These are phyloP conservation scores for Urocitellus parryii DNA, from an alignment of 2,113 vertebrate genomes.

Conservation along the genomic window DNA sequence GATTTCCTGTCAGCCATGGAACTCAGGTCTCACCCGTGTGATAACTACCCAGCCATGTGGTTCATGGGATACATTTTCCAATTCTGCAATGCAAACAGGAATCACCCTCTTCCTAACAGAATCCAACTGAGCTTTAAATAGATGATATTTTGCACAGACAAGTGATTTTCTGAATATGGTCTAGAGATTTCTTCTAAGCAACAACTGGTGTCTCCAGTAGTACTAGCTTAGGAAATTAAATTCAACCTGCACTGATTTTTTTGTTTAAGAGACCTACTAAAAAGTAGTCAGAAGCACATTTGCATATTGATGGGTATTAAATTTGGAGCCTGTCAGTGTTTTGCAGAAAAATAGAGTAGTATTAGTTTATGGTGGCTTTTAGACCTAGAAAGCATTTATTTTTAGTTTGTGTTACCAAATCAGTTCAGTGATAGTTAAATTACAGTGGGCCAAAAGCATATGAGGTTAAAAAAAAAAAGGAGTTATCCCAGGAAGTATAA, in stretches of 20 bases:
- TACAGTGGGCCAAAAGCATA: background rate
- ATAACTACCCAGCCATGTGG: background rate
- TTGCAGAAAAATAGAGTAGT: background rate
- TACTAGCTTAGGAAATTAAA: background rate
- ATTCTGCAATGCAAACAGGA: fast-evolving
- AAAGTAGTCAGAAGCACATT: background rate
- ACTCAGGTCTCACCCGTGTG: background rate
- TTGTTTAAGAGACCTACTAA: background rate
- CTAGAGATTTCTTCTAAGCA: background rate
- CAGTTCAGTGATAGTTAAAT: background rate
- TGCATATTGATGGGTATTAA: background rate
- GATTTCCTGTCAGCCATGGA: background rate
- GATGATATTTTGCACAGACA: background rate
- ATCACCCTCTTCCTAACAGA: background rate
- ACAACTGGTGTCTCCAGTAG: background rate
- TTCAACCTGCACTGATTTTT: background rate
- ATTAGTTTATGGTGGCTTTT: background rate
- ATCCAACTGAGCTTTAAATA: background rate
- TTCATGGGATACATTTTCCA: background rate
- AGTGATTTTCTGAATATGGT: background rate
- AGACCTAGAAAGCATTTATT: background rate
- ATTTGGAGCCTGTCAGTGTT: background rate
- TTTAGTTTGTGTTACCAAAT: background rate
- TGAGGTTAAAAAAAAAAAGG: background rate
- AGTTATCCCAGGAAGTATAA: background rate